phyloP scores from a whole-genome alignment of 1,140 invertebrate genomes.

The Tribolium madens region DNA sequence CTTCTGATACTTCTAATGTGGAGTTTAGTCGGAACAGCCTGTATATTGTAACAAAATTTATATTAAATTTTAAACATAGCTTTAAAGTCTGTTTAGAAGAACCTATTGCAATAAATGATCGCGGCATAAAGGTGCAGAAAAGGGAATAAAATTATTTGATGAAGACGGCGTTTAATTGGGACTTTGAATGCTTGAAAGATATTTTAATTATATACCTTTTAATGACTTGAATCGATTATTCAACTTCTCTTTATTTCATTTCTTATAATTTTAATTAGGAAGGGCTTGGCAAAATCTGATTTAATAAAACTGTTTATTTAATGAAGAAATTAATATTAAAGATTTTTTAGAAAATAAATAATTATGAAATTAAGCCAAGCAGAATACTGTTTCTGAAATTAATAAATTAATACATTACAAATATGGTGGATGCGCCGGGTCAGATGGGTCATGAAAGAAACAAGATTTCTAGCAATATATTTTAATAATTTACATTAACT shows the following conservation, averaged over 20 bases:
- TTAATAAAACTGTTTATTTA: neutral
- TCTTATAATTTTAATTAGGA: conserved; percentile 16
- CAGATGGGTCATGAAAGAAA: neutral
- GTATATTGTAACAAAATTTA: neutral
- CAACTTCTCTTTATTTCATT: conserved; percentile 7
- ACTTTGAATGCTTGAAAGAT: conserved; percentile 5
- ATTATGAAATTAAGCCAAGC: too few relatives aligned
- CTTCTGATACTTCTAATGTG: too few relatives aligned
- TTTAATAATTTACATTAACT: neutral
- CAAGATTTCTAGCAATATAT: neutral
- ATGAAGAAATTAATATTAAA: too few relatives aligned
- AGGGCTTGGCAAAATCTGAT: neutral
- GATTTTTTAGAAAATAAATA: too few relatives aligned
- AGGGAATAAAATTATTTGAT: conserved; percentile 2
- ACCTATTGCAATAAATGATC: neutral
- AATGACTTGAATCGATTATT: conserved; percentile 18
- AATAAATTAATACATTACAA: too few relatives aligned
- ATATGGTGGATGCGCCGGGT: conserved; percentile 24
- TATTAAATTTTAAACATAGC: neutral
- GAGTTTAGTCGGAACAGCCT: too few relatives aligned
- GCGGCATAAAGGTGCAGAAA: neutral
- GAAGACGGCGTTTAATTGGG: conserved; percentile 8
- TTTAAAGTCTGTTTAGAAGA: neutral
- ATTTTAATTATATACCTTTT: conserved; percentile 18
- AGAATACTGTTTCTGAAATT: too few relatives aligned